A percentile compares a stretch with the other conserved stretches of the same genome.
Evolutionary conservation across 2,797 vertebrate species (phyloP).

Genomic region (Odontamblyopus lacepedii): DNA sequence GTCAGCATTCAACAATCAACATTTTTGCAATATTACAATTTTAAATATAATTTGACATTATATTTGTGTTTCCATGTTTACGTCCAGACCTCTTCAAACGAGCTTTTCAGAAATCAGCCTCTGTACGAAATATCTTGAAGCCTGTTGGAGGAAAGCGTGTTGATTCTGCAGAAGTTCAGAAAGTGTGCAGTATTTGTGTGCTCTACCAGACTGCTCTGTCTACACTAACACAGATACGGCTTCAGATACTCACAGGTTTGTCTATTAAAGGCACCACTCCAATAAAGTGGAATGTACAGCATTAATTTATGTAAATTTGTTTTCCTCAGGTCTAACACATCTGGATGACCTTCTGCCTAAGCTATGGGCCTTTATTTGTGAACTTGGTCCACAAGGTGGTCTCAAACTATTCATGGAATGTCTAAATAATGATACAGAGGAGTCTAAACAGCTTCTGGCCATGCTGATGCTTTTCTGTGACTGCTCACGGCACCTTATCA

Average conservation of each 20-base stretch:
- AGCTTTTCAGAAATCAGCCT: conserved; percentile 95
- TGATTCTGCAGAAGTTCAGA: conserved; percentile 94
- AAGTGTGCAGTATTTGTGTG: conserved; percentile 95
- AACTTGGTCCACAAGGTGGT: conserved; percentile 95
- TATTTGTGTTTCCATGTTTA: conserved; percentile 5
- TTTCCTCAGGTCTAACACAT: conserved; percentile 88
- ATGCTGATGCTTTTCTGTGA: conserved; percentile 99
- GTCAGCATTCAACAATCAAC: conserved; percentile 35
- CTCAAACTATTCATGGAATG: conserved; percentile 97
- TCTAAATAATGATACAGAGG: conserved; percentile 91
- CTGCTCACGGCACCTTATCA: conserved; percentile 96
- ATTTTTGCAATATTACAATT: background rate
- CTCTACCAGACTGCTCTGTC: conserved; percentile 96
- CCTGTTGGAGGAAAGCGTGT: conserved; percentile 92
- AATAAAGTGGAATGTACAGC: background rate
- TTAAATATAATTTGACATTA: background rate
- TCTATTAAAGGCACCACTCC: background rate
- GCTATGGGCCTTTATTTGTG: conserved; percentile 98
- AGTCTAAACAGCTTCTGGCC: conserved; percentile 92
- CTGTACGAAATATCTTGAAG: conserved; percentile 93
- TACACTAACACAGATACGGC: conserved; percentile 94
- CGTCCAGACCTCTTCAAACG: conserved; percentile 89
- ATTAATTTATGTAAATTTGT: background rate
- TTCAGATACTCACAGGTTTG: conserved; percentile 96
- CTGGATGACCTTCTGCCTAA: conserved; percentile 96